phyloP scores from a whole-genome alignment of 2,797 vertebrate species.

The Tragopan temminckii region DNA sequence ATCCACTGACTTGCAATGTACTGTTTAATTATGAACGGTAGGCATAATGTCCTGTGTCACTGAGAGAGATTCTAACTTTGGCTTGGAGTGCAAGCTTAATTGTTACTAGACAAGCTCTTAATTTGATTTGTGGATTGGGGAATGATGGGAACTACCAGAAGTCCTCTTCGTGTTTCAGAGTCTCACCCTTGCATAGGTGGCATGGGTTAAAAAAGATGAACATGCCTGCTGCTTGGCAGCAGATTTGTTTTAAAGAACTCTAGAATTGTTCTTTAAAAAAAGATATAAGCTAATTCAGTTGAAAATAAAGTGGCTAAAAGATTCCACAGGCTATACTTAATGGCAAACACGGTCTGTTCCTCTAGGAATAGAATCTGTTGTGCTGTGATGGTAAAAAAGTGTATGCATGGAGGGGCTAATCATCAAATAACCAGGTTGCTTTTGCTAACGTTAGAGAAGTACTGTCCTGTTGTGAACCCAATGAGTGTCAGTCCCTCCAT shows the following conservation, averaged over 20 bases:
- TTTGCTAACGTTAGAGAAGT: background rate
- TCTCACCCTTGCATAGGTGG: background rate
- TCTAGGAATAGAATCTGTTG: background rate
- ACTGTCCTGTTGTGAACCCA: fast-evolving
- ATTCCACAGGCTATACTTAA: background rate
- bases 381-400: background rate
- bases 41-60: background rate
- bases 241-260: background rate
- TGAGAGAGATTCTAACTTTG: background rate
- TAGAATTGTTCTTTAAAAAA: background rate
- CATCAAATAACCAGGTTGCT: background rate
- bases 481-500: background rate
- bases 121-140: background rate
- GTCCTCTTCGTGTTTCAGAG: background rate
- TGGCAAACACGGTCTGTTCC: background rate
- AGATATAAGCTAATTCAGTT: background rate
- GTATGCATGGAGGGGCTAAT: background rate
- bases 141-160: background rate
- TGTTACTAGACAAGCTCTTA: background rate
- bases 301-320: background rate
- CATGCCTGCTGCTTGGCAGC: background rate
- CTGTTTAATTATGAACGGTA: background rate
- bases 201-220: background rate
- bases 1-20: background rate
- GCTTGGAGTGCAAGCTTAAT: background rate